These are phyloP conservation scores for Hydractinia symbiolongicarpus DNA, from an alignment of 30 jellyfish, hydroid and myxozoan genomes.

Conservation along the genomic window DNA sequence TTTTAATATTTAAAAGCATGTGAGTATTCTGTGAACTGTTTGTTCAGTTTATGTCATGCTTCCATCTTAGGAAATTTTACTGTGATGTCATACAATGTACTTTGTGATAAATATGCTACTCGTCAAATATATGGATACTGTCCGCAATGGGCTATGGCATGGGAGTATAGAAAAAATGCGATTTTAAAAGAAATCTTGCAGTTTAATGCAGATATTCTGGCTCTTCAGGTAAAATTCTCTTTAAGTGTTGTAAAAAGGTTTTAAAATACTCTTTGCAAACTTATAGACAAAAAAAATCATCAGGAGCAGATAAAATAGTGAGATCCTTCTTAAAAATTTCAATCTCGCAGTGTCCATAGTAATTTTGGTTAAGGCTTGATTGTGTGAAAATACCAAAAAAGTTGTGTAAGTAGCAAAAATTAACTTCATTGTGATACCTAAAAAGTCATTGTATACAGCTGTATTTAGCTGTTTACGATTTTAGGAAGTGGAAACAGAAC, in stretches of 20 bases:
- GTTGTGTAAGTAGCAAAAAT: no score
- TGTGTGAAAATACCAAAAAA: no score
- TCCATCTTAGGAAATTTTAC: conserved; percentile 55
- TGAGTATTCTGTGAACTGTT: neutral
- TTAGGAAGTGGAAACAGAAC: conserved; percentile 93
- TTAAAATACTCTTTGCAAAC: neutral
- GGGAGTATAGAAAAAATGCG: conserved; percentile 88
- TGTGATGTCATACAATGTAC: conserved; percentile 91
- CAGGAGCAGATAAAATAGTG: no score
- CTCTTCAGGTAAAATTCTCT: conserved; percentile 53
- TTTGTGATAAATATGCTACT: conserved; percentile 79
- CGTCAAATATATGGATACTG: conserved; percentile 89
- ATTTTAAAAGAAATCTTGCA: conserved; percentile 79
- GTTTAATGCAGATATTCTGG: conserved; percentile 77
- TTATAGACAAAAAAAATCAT: no score
- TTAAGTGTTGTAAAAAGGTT: neutral
- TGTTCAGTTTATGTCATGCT: neutral
- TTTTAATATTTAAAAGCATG: neutral
- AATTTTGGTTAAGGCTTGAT: no score
- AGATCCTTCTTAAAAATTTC: no score
- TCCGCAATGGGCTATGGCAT: conserved; percentile 90
- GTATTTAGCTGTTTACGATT: neutral
- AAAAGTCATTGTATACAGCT: neutral
- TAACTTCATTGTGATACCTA: no score
- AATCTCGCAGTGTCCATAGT: no score